Percentiles rank a stretch among this genome's conserved stretches.
These are phyloP conservation scores for Leptoteleia sp. DNA, from an alignment of 1,140 invertebrate genomes.

Conservation along the genomic window DNA sequence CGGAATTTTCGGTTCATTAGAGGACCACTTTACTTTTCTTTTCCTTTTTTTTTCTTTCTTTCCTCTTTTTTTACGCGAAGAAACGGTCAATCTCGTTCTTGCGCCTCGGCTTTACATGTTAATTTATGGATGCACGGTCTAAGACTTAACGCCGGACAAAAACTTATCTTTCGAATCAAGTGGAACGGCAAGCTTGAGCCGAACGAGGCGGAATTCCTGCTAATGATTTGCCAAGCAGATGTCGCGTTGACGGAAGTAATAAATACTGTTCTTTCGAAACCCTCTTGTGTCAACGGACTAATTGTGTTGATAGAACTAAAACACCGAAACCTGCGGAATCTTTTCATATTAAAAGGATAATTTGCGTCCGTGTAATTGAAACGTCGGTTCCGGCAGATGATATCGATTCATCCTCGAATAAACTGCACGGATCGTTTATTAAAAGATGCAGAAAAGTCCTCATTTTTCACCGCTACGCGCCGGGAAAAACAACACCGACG, in stretches of 20 bases:
- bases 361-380: constrained; percentile 33
- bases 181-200: constrained; percentile 17
- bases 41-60: too few relatives aligned
- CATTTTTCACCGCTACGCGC: too few relatives aligned
- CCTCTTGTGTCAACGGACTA: constrained; percentile 24
- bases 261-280: constrained; percentile 33
- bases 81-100: constrained; percentile 8
- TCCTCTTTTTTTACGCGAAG: constrained; percentile 3
- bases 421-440: too few relatives aligned
- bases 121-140: constrained; percentile 35
- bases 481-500: too few relatives aligned
- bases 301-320: constrained; percentile 38
- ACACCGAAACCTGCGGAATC: constrained; percentile 31
- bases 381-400: constrained; percentile 14
- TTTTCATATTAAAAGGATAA: constrained; percentile 11
- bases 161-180: constrained; percentile 14
- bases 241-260: constrained; percentile 41
- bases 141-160: constrained; percentile 1
- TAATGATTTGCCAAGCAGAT: constrained; percentile 57
- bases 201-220: constrained; percentile 17
- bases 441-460: too few relatives aligned
- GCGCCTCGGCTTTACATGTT: constrained; percentile 35
- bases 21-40: too few relatives aligned
- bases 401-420: constrained; percentile 7
- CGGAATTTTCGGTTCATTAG: too few relatives aligned